These are phyloP conservation scores for Microtus richardsoni DNA, from an alignment of 2,113 vertebrate genomes.

Conservation along the genomic window DNA sequence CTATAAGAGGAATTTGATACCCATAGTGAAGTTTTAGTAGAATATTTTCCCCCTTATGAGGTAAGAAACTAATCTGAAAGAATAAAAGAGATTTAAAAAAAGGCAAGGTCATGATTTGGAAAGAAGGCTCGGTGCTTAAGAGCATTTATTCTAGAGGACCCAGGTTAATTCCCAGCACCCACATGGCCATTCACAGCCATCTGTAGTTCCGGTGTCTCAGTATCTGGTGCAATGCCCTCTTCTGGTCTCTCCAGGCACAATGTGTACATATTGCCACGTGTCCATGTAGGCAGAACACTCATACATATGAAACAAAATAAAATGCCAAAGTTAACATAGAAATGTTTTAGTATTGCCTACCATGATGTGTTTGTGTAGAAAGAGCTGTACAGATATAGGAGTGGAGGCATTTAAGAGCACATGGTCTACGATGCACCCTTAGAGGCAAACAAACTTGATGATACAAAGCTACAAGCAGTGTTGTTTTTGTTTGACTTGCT, in stretches of 20 bases:
- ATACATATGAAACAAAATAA: background rate
- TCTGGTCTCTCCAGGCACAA: background rate
- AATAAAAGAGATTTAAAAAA: background rate
- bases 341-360: background rate
- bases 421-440: background rate
- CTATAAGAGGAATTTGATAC: background rate
- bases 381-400: background rate
- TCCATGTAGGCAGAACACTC: background rate
- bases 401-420: background rate
- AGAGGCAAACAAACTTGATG: background rate
- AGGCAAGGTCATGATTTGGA: background rate
- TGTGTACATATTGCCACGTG: background rate
- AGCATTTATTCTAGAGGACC: background rate
- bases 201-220: background rate
- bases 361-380: background rate
- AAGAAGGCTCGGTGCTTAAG: background rate
- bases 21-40: background rate
- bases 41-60: background rate
- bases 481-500: background rate
- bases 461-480: background rate
- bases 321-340: background rate
- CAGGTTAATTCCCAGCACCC: background rate
- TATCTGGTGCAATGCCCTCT: background rate
- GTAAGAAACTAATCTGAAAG: conserved; percentile 39
- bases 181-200: background rate